A percentile compares a stretch with the other conserved stretches of the same genome.
Conservation (phyloP, 2,888 invertebrate species). For the Calameuta pallipes region DNA sequence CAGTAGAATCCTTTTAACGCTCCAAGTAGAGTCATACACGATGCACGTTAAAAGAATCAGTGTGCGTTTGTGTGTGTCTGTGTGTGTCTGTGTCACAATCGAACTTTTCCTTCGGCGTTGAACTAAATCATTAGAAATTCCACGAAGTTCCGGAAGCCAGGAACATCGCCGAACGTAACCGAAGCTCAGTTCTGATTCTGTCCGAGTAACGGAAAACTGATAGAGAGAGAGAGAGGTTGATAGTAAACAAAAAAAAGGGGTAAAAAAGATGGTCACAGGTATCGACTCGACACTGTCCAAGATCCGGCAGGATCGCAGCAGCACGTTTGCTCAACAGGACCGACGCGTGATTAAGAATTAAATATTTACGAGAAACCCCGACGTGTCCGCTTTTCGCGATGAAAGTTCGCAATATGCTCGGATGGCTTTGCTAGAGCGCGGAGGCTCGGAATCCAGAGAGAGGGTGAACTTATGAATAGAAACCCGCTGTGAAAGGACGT, state of each 20-base stretch:
- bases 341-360: constrained; percentile 20
- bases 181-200: neutral
- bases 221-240: neutral
- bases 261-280: neutral
- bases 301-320: neutral
- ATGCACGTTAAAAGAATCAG: too few relatives aligned
- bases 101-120: neutral
- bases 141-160: neutral
- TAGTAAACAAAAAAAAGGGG: neutral
- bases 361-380: constrained; percentile 17
- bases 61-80: too few relatives aligned
- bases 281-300: neutral
- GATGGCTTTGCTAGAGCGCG: neutral
- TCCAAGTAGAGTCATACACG: too few relatives aligned
- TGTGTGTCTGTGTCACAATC: too few relatives aligned
- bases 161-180: neutral
- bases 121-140: neutral
- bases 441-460: neutral
- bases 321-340: neutral
- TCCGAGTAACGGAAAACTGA: neutral
- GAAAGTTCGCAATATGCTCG: constrained; percentile 7
- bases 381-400: constrained; percentile 10
- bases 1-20: neutral
- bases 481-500: neutral
- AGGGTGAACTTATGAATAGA: constrained; percentile 1